These are phyloP conservation scores for Acronicta alni DNA, from an alignment of 2,888 invertebrate genomes.

Conservation along the genomic window DNA sequence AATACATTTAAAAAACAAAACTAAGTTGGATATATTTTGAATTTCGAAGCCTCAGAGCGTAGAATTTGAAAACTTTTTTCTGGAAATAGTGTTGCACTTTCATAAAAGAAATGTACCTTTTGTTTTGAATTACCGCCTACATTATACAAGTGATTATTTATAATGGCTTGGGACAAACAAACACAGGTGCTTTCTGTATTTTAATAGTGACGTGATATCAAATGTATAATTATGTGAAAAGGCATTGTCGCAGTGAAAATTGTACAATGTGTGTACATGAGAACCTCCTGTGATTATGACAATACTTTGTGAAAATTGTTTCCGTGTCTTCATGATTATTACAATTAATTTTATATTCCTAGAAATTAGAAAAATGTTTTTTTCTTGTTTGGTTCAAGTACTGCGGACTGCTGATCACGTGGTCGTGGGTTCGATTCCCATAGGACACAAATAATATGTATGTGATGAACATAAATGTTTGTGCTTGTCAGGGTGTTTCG, in stretches of 20 bases:
- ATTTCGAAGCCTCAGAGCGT: conserved; percentile 10
- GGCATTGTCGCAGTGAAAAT: conserved; percentile 74
- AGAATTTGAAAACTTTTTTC: neutral
- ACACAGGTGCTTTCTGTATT: conserved; percentile 54
- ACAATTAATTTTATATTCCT: conserved; percentile 36
- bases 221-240: conserved; percentile 76
- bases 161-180: conserved; percentile 35
- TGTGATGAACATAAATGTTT: no score
- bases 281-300: conserved; percentile 63
- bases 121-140: conserved; percentile 6
- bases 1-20: conserved; percentile 13
- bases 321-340: conserved; percentile 59
- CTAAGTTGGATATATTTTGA: conserved; percentile 6
- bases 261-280: conserved; percentile 62
- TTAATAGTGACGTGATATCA: conserved; percentile 57
- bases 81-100: conserved; percentile 10
- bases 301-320: conserved; percentile 66
- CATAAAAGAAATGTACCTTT: conserved; percentile 8
- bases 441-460: no score
- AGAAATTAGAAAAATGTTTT: conserved; percentile 31
- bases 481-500: no score
- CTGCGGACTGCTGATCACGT: no score
- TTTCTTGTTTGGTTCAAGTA: no score
- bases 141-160: conserved; percentile 38
- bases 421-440: no score